Conservation (phyloP, 2,888 invertebrate species). For the Andrena trimmerana region DNA sequence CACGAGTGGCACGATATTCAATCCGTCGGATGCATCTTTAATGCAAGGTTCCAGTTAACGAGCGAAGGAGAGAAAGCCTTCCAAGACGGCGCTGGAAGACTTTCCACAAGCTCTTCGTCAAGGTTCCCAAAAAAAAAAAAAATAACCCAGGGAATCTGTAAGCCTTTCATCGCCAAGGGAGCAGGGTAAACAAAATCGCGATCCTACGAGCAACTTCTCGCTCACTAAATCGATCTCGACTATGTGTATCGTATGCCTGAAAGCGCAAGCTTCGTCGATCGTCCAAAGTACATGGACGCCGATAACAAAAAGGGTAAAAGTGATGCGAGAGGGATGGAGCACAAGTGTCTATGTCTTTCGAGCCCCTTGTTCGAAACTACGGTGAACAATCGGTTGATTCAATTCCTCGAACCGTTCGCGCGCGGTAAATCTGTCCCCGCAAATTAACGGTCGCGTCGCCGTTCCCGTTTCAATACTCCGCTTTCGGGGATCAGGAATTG, state of each 20-base stretch:
- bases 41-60: too few relatives aligned
- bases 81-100: not conserved
- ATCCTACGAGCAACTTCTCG: slow-evolving; percentile 16
- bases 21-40: too few relatives aligned
- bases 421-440: too few relatives aligned
- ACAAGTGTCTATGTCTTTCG: slow-evolving; percentile 12
- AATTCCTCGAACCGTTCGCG: slow-evolving; percentile 5
- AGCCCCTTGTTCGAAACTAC: slow-evolving; percentile 1
- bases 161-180: slow-evolving; percentile 16
- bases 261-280: slow-evolving; percentile 58
- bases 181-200: slow-evolving; percentile 16
- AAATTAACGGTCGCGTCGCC: too few relatives aligned
- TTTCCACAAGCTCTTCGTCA: not conserved
- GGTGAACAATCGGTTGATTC: slow-evolving; percentile 26
- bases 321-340: not conserved
- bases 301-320: not conserved
- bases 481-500: slow-evolving; percentile 13
- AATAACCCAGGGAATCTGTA: not conserved
- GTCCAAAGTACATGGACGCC: slow-evolving; percentile 2
- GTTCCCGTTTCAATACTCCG: too few relatives aligned
- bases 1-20: not conserved
- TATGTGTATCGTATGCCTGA: slow-evolving; percentile 46
- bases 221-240: slow-evolving; percentile 22
- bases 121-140: not conserved
- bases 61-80: too few relatives aligned